These are phyloP conservation scores for Drosophila quadrilineata DNA, from an alignment of 1,140 invertebrate species.

Conservation along the genomic window DNA sequence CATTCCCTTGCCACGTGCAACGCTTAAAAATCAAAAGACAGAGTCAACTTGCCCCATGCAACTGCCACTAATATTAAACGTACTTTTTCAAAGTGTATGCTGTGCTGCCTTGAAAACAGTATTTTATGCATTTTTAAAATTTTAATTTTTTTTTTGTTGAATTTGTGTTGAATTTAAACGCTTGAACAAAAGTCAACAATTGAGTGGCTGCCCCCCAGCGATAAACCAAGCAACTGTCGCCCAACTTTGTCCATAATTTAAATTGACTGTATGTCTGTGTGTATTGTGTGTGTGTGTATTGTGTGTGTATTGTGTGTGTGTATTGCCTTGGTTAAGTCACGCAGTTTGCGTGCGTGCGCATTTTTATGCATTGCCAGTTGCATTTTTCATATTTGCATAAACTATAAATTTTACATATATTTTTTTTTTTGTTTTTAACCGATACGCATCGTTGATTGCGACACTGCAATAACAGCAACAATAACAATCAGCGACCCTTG, in stretches of 20 bases:
- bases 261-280: conserved; percentile 41
- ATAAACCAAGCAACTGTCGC: conserved; percentile 79
- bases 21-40: too few species aligned
- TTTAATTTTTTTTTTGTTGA: too few species aligned
- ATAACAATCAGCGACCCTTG: conserved; percentile 23
- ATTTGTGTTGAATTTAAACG: conserved; percentile 43
- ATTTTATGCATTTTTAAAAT: too few species aligned
- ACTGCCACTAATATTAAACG: too few species aligned
- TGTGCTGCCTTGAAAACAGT: too few species aligned
- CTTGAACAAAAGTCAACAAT: conserved; percentile 74
- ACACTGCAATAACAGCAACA: conserved; percentile 25
- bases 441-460: conserved; percentile 78
- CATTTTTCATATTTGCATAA: conserved; percentile 80
- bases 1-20: conserved; percentile 50
- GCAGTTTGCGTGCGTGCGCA: conserved; percentile 78
- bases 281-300: conserved; percentile 13
- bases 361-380: conserved; percentile 79
- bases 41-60: too few species aligned
- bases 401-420: conserved; percentile 80
- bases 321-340: conserved; percentile 42
- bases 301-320: conserved; percentile 18
- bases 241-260: conserved; percentile 77
- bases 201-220: conserved; percentile 65
- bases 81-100: too few species aligned
- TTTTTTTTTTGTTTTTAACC: too few species aligned